Evolutionary conservation across 2,888 invertebrate species (phyloP), one percentile per base, ranked within the genome.

Genomic region (Polyommatus icarus): DNA sequence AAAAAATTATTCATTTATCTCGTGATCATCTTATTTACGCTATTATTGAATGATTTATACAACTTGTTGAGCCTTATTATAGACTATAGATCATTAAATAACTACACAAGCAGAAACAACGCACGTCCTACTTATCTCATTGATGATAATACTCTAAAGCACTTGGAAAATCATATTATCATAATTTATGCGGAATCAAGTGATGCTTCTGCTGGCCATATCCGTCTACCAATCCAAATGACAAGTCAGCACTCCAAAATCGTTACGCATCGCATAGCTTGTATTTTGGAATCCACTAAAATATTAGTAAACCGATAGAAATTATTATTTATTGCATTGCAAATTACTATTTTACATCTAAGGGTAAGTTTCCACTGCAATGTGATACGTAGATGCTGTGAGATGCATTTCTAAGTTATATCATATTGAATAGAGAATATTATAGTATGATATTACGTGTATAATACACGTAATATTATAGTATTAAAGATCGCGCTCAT

Each of bases 81-180:
- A 32, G 75, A 24, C 75, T 46, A 75, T 75, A 12, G 29, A 75
- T 75, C 75, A 75, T 54, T 75, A 29, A 54, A 54, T 54, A 75
- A 75, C 12, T 29, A 75, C 29, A 75, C 54, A 10, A 50, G 50
- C 75, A 75, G 15, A 50, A 75, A 75, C 54, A 75, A 75, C 50
- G 24, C 75, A 29, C 54, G 15, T 24, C 29, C 29, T 15, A 54
- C 75, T 75, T 75, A 75, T 46, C 54, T 75, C 75, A 29, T 67
- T 15, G 61, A 61, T 61, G 61, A 29, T 61, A 61, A 61, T 61
- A 1, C 2, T 67, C 29, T 67, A 67, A 67, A 67, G 18, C 29
- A 67, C 29, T 67, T 32, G 29, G 29, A 67, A 67, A 6, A 67
- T 32, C 6, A 32, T 67, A 29, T 15, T 15, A 67, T 18, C 29